Evolutionary conservation across 2,888 invertebrate genomes (phyloP).

Genomic region (Ochropleura plecta): DNA sequence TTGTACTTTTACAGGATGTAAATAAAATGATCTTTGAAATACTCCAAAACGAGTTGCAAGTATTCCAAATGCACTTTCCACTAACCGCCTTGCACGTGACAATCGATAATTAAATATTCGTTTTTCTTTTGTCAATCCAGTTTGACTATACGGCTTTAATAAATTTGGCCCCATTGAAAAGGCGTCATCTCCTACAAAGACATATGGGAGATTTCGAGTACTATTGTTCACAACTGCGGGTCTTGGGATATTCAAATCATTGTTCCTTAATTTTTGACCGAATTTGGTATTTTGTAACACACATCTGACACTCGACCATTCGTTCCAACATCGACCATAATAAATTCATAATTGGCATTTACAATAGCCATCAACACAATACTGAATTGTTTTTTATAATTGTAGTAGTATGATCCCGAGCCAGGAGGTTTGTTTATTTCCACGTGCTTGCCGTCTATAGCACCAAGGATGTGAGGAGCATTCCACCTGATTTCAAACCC

Average conservation of each 20-base stretch:
- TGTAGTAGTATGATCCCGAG: constrained; percentile 20
- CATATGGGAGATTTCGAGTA: constrained; percentile 38
- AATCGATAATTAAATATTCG: constrained; percentile 42
- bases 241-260: constrained; percentile 20
- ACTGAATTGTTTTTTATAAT: constrained; percentile 9
- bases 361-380: constrained; percentile 27
- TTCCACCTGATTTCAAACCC: no score
- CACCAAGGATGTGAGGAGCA: no score
- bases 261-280: constrained; percentile 14
- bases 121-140: constrained; percentile 39
- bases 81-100: constrained; percentile 25
- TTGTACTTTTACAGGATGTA: constrained; percentile 36
- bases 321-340: no score
- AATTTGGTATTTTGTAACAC: constrained; percentile 27
- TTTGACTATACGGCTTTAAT: constrained; percentile 26
- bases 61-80: constrained; percentile 41
- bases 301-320: constrained; percentile 27
- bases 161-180: constrained; percentile 32
- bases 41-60: constrained; percentile 46
- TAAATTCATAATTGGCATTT: constrained; percentile 29
- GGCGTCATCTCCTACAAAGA: constrained; percentile 50
- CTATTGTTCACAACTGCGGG: constrained; percentile 11
- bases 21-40: constrained; percentile 43
- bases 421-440: no score
- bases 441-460: no score